Percentiles rank a stretch among this genome's conserved stretches.
phyloP scores from a whole-genome alignment of 2,797 vertebrate genomes.

The Enteromius viviparus region DNA sequence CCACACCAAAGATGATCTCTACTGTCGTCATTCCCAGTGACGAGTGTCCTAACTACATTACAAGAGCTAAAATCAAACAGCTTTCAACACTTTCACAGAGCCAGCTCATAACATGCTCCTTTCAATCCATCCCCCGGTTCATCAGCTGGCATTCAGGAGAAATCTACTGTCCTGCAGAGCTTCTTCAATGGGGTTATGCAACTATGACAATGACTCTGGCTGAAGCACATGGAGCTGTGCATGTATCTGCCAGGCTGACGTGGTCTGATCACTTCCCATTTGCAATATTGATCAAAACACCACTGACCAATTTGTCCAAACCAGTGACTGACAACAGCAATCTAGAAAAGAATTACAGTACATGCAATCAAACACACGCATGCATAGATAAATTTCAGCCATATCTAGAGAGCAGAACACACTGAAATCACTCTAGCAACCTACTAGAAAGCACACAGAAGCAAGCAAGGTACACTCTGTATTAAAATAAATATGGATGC shows the following conservation, averaged over 20 bases:
- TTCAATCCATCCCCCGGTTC: background rate
- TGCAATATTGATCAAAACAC: slow-evolving; percentile 13
- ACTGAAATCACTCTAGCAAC: background rate
- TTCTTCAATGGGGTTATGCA: slow-evolving; percentile 51
- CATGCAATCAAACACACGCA: background rate
- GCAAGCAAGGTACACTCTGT: background rate
- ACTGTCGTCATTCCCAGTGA: slow-evolving; percentile 44
- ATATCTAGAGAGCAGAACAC: background rate
- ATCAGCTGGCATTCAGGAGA: background rate
- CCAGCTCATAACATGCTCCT: background rate
- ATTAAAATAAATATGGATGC: background rate
- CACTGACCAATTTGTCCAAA: background rate
- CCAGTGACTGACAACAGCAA: background rate
- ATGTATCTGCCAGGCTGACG: background rate
- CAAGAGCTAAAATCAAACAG: slow-evolving; percentile 47
- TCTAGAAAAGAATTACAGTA: background rate
- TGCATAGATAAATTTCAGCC: background rate
- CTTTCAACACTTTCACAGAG: slow-evolving; percentile 19
- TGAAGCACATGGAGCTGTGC: slow-evolving; percentile 2
- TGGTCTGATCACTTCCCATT: background rate
- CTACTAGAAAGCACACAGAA: background rate
- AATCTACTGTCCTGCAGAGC: slow-evolving; percentile 3
- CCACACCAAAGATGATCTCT: slow-evolving; percentile 60
- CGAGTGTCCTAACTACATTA: slow-evolving; percentile 72
- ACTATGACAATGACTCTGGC: slow-evolving; percentile 16